phyloP scores from a whole-genome alignment of 2,113 vertebrate genomes.

The Psettodes erumei region DNA sequence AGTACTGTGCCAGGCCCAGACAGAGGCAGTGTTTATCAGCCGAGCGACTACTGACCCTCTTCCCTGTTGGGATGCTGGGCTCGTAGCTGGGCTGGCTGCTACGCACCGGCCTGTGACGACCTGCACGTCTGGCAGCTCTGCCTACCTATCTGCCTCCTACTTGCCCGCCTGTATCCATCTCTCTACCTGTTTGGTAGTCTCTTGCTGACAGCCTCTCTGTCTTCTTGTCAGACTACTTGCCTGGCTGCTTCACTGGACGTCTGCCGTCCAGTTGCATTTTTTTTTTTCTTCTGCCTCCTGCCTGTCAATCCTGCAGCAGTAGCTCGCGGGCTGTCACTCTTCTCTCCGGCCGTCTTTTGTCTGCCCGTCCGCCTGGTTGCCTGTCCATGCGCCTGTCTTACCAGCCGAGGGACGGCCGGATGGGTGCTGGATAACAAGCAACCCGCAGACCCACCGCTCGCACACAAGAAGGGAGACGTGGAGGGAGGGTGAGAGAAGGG shows the following conservation, averaged over 20 bases:
- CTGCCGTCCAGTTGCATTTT: conserved; percentile 30
- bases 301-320: conserved; percentile 53
- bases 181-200: conserved; percentile 19
- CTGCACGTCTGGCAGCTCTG: conserved; percentile 59
- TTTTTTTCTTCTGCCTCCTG: conserved; percentile 1
- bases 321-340: conserved; percentile 51
- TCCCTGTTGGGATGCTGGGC: conserved; percentile 78
- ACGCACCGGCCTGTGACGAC: conserved; percentile 61
- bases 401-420: conserved; percentile 69
- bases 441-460: conserved; percentile 63
- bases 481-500: conserved; percentile 32
- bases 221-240: conserved; percentile 46
- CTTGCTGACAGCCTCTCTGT: conserved; percentile 36
- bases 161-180: conserved; percentile 37
- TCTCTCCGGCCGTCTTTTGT: conserved; percentile 43
- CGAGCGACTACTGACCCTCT: conserved; percentile 52
- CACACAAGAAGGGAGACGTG: conserved; percentile 34
- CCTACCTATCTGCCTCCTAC: conserved; percentile 52
- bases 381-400: conserved; percentile 65
- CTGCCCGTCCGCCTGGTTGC: conserved; percentile 20
- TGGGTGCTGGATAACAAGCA: conserved; percentile 78
- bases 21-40: conserved; percentile 74
- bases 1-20: conserved; percentile 73
- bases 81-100: conserved; percentile 67
- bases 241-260: conserved; percentile 35